Evolutionary conservation across 1,140 invertebrate species (phyloP).

Genomic region (Magallana angulata): DNA sequence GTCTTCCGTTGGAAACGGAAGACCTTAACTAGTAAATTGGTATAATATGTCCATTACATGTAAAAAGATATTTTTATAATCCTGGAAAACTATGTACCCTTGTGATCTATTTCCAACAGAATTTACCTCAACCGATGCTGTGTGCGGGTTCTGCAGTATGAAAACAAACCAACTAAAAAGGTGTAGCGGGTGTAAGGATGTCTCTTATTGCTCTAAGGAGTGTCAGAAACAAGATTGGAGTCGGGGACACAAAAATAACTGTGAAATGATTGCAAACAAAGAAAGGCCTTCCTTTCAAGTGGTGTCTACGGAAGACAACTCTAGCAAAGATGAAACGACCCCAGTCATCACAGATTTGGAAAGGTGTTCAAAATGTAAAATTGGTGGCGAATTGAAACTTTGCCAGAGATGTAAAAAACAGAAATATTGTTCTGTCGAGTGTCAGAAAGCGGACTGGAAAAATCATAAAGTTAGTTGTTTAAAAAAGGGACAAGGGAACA

Average conservation of each 20-base stretch:
- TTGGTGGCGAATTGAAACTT: not conserved
- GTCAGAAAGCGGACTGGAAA: slow-evolving; percentile 5
- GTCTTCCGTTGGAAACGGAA: no score
- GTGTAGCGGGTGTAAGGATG: not conserved
- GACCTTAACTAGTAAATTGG: not conserved
- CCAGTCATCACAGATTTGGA: not conserved
- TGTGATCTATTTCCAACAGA: no score
- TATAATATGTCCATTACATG: not conserved
- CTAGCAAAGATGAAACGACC: no score
- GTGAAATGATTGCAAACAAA: not conserved
- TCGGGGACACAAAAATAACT: not conserved
- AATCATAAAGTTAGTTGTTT: not conserved
- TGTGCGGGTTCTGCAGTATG: not conserved
- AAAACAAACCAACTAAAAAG: not conserved
- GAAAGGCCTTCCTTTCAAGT: no score
- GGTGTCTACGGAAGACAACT: no score
- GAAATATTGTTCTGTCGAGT: not conserved
- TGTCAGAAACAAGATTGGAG: not conserved
- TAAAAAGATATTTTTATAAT: not conserved
- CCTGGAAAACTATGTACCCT: no score
- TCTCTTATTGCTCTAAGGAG: not conserved
- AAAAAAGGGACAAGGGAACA: not conserved
- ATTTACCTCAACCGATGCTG: no score
- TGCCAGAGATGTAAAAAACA: not conserved
- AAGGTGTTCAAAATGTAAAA: not conserved